These are phyloP conservation scores for Synergus umbraculus DNA, from an alignment of 2,888 invertebrate species.

Conservation along the genomic window DNA sequence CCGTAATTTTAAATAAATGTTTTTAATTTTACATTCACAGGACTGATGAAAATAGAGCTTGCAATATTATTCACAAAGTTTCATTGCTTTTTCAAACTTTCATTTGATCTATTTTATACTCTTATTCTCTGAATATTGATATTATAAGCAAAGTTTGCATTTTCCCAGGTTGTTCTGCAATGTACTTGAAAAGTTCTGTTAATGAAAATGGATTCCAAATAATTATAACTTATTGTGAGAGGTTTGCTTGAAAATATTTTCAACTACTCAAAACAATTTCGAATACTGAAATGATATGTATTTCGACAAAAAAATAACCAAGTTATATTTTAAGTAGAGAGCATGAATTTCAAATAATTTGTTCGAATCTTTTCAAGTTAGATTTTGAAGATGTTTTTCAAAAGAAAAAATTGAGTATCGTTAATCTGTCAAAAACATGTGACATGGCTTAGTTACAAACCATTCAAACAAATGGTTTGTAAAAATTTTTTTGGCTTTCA, in stretches of 20 bases:
- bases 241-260: too few species aligned
- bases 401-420: not conserved
- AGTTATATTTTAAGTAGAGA: too few species aligned
- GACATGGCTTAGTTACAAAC: slow-evolving; percentile 37
- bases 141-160: slow-evolving; percentile 11
- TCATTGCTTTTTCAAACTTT: too few species aligned
- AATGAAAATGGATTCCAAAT: slow-evolving; percentile 9
- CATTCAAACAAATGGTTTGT: slow-evolving; percentile 26
- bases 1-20: too few species aligned
- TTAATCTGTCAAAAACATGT: not conserved
- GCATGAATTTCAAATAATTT: not conserved
- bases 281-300: too few species aligned
- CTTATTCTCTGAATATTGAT: slow-evolving; percentile 14
- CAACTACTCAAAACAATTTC: too few species aligned
- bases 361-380: not conserved
- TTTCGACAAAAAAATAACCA: too few species aligned
- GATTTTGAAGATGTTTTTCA: not conserved
- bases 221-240: not conserved
- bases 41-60: not conserved
- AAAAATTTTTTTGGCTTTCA: not conserved
- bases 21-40: too few species aligned
- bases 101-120: not conserved
- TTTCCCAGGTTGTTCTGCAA: slow-evolving; percentile 8
- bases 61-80: not conserved
- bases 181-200: not conserved